phyloP scores from a whole-genome alignment of 1,140 invertebrate genomes.

The Brachionus sp. region DNA sequence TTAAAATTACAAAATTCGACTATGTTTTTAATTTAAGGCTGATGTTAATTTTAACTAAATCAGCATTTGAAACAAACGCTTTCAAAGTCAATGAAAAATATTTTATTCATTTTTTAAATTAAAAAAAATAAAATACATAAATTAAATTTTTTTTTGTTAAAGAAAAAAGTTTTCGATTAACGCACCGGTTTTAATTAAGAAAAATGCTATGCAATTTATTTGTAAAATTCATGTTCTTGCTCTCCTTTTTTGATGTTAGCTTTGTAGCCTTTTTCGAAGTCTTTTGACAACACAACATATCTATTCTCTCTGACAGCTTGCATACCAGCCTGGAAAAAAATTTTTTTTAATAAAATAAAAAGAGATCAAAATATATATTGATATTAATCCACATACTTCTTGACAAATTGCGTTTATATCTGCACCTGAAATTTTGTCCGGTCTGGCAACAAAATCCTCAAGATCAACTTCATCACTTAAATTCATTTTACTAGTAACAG shows the following conservation, averaged over 20 bases:
- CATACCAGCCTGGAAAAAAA: constrained; percentile 68
- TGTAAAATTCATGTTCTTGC: constrained; percentile 98
- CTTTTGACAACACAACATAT: constrained; percentile 95
- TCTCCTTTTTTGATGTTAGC: constrained; percentile 99
- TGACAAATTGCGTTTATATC: constrained; percentile 99
- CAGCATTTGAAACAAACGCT: not conserved
- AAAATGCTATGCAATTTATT: constrained; percentile 66
- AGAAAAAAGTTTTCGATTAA: not conserved
- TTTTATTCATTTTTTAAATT: not conserved
- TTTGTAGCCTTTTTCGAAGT: constrained; percentile 99
- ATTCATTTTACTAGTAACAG: constrained; percentile 98
- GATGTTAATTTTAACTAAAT: not conserved
- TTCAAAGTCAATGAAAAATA: not conserved
- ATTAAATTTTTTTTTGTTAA: constrained; percentile 7
- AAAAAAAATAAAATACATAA: constrained; percentile 7
- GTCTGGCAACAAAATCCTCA: constrained; percentile 95
- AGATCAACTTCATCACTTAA: constrained; percentile 98
- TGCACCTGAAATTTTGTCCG: constrained; percentile 95
- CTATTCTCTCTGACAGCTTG: constrained; percentile 98
- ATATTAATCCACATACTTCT: constrained; percentile 68
- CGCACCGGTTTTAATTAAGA: not conserved
- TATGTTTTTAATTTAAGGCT: not conserved
- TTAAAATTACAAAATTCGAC: not conserved
- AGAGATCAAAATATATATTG: not conserved
- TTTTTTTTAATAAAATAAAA: not conserved